phyloP scores from a whole-genome alignment of 2,797 vertebrate genomes.

The Sternotherus odoratus region DNA sequence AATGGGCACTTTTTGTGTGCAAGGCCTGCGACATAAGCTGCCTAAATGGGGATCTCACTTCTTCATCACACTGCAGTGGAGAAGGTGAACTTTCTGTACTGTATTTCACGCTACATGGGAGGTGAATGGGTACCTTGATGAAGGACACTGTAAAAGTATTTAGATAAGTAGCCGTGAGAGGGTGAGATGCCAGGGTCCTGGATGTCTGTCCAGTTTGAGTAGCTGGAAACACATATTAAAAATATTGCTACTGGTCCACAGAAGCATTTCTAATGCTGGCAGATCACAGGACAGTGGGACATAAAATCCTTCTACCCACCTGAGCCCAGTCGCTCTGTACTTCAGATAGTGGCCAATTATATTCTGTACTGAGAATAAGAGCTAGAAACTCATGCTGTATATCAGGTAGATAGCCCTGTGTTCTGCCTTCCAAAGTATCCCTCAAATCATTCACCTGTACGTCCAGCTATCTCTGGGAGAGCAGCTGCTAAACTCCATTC shows the following conservation, averaged over 20 bases:
- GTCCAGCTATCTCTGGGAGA: no score
- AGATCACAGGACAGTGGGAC: neutral
- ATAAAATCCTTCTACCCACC: neutral
- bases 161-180: no score
- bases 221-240: neutral
- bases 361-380: neutral
- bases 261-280: neutral
- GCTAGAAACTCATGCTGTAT: neutral
- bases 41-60: neutral
- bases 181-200: no score
- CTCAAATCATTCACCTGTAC: neutral
- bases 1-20: neutral
- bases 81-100: neutral
- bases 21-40: neutral
- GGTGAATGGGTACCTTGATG: no score
- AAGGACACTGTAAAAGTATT: no score
- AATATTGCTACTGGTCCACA: neutral
- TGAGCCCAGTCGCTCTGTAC: neutral
- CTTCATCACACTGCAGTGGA: neutral
- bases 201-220: neutral
- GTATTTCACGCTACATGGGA: neutral
- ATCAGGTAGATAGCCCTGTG: neutral
- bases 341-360: neutral
- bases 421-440: neutral
- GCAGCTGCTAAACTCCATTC: no score